These are phyloP conservation scores for Philonicus albiceps DNA, from an alignment of 2,888 invertebrate genomes.

Conservation along the genomic window DNA sequence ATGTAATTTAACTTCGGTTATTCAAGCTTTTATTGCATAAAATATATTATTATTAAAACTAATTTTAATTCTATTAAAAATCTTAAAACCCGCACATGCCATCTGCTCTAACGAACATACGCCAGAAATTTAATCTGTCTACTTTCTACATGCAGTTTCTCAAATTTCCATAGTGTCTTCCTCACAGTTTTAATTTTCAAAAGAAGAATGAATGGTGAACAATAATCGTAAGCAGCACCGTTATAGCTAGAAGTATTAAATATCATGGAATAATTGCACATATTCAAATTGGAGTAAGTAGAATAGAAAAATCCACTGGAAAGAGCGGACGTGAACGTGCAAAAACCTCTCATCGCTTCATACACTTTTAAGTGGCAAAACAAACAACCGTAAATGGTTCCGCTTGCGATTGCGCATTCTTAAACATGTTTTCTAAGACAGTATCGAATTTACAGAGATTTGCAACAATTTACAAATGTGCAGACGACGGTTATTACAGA, in stretches of 20 bases:
- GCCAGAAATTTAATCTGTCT: neutral
- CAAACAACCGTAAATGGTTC: neutral
- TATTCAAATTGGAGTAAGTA: neutral
- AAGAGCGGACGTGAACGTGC: neutral
- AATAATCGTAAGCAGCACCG: neutral
- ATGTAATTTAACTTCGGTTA: too few species aligned
- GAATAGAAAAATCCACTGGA: neutral
- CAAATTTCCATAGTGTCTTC: neutral
- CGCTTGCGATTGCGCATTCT: neutral
- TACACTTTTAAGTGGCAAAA: neutral
- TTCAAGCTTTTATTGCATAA: neutral
- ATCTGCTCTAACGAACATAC: neutral
- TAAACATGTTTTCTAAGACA: neutral
- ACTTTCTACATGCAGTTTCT: neutral
- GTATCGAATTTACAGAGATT: neutral
- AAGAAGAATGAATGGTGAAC: neutral
- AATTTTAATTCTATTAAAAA: neutral
- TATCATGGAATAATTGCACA: neutral
- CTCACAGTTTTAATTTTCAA: neutral
- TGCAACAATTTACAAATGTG: neutral
- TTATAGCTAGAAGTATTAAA: slow-evolving; percentile 1
- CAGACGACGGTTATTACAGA: neutral
- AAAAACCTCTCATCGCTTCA: neutral
- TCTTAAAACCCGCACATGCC: neutral
- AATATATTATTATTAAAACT: neutral